Conservation (phyloP, 2,888 invertebrate genomes). For the Tipula vernalis region DNA sequence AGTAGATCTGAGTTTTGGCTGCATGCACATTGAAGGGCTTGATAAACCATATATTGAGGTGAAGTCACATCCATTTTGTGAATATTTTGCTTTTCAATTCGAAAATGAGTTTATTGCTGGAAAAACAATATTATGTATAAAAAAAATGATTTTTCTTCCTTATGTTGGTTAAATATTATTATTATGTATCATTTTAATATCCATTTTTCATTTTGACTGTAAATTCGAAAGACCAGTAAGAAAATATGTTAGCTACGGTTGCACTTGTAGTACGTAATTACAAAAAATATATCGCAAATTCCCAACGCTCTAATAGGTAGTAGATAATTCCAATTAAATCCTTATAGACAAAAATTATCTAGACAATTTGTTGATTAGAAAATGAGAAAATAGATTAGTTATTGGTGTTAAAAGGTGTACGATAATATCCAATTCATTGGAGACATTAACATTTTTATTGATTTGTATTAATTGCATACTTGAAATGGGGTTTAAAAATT, state of each 20-base stretch:
- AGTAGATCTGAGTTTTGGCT: constrained; percentile 73
- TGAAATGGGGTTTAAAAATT: no score
- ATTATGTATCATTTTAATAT: not conserved
- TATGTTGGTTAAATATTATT: not conserved
- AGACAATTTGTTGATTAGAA: no score
- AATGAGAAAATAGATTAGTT: no score
- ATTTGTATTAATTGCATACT: no score
- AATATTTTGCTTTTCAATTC: not conserved
- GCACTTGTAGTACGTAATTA: not conserved
- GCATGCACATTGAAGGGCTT: constrained; percentile 63
- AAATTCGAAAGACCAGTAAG: not conserved
- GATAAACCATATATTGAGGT: constrained; percentile 31
- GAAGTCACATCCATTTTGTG: constrained; percentile 19
- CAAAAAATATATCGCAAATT: not conserved
- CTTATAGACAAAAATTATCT: no score
- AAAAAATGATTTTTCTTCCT: not conserved
- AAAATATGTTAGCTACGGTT: not conserved
- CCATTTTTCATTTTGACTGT: not conserved
- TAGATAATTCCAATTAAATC: no score
- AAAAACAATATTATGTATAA: not conserved
- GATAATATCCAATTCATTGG: no score
- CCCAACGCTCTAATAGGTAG: not conserved
- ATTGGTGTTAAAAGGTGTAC: no score
- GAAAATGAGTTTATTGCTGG: not conserved
- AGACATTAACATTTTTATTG: no score